phyloP scores from a whole-genome alignment of 2,797 vertebrate genomes.

The Dallia pectoralis region DNA sequence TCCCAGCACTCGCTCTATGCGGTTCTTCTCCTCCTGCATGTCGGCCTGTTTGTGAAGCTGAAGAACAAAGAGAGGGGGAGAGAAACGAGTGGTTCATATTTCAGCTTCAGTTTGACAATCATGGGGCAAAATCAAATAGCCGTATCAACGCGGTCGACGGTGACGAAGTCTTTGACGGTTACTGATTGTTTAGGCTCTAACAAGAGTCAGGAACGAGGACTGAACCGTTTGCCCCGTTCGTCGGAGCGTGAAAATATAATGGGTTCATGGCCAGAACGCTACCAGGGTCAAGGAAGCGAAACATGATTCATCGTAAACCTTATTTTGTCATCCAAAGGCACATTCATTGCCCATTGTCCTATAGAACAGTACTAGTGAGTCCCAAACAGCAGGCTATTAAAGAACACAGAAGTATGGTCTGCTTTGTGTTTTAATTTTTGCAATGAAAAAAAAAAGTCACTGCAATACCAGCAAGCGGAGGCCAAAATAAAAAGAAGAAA shows the following conservation, averaged over 20 bases:
- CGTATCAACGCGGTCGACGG: not conserved
- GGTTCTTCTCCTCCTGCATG: conserved; percentile 98
- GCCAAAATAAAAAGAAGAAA: no score
- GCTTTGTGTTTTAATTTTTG: no score
- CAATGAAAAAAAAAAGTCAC: no score
- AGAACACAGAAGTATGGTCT: no score
- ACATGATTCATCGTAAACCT: no score
- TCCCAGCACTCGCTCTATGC: conserved; percentile 93
- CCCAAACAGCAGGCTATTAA: no score
- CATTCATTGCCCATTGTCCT: no score
- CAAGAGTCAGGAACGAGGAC: not conserved
- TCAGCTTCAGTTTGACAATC: not conserved
- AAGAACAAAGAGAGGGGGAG: conserved; percentile 1
- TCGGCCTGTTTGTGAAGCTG: conserved; percentile 98
- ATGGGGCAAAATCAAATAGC: not conserved
- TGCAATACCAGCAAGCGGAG: no score
- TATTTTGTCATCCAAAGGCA: no score
- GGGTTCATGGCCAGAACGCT: not conserved
- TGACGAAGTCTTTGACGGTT: not conserved
- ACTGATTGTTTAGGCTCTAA: not conserved
- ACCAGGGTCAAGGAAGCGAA: no score
- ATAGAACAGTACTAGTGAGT: no score
- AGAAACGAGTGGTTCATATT: not conserved
- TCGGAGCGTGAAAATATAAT: not conserved
- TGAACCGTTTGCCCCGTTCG: not conserved